phyloP scores from a whole-genome alignment of 2,888 invertebrate genomes.

The Ernsta delagoae region DNA sequence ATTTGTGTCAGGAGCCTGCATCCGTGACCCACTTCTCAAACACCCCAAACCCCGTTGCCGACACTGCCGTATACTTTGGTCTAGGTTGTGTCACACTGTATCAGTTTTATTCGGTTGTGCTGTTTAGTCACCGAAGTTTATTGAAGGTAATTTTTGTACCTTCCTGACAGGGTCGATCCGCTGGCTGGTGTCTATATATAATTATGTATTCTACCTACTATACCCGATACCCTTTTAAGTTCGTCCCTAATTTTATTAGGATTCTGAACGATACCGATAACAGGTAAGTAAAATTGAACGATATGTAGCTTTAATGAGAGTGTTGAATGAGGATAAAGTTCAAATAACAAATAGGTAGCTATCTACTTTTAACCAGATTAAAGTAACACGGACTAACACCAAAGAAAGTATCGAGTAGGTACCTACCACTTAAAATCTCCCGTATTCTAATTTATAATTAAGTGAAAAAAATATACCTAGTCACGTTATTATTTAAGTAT shows the following conservation, averaged over 20 bases:
- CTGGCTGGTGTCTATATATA: no score
- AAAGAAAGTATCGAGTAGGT: background rate
- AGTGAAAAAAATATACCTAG: background rate
- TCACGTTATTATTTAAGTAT: slow-evolving; percentile 30
- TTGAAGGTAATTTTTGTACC: background rate
- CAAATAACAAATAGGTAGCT: no score
- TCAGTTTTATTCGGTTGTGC: slow-evolving; percentile 33
- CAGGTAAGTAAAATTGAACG: no score
- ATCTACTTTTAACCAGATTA: background rate
- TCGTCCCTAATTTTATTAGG: no score
- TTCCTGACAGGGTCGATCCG: no score
- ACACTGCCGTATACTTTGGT: slow-evolving; percentile 75
- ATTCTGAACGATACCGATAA: no score
- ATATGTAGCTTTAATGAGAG: no score
- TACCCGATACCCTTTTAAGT: no score
- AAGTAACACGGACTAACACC: background rate
- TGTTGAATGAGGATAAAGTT: no score
- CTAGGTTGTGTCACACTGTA: slow-evolving; percentile 65
- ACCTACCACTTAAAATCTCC: background rate
- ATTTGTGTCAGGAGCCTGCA: slow-evolving; percentile 82
- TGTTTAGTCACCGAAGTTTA: slow-evolving; percentile 8
- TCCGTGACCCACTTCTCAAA: slow-evolving; percentile 78
- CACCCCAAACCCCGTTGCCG: slow-evolving; percentile 59
- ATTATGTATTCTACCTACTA: no score
- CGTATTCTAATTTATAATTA: background rate